Conservation (phyloP, 2,888 invertebrate genomes). For the Pyrgus malvae region DNA sequence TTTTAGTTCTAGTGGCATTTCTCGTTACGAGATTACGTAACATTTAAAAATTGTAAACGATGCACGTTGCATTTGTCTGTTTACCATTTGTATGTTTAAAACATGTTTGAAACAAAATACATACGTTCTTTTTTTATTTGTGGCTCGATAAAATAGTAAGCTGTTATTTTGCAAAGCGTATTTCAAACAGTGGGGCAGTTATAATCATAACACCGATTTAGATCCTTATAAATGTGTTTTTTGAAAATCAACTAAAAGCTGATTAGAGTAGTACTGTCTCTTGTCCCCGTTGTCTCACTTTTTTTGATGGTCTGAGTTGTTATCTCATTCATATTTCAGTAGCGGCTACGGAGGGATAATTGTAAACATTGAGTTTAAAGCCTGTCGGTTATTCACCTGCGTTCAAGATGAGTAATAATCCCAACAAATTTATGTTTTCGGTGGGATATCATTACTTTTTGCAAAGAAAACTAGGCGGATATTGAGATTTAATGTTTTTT, state of each 20-base stretch:
- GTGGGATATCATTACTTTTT: no score
- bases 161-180: background rate
- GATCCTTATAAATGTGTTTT: constrained; percentile 12
- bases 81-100: no score
- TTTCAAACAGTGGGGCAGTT: background rate
- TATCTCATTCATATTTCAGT: constrained; percentile 23
- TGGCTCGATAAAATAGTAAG: background rate
- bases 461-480: no score
- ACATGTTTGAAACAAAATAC: no score
- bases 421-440: no score
- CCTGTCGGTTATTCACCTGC: constrained; percentile 8
- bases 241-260: constrained; percentile 6
- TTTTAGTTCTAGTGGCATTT: background rate
- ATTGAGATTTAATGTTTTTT: no score
- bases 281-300: no score
- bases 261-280: background rate
- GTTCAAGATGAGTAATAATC: background rate
- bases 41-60: no score
- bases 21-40: background rate
- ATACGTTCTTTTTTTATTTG: no score
- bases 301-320: no score
- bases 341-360: constrained; percentile 7
- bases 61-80: no score
- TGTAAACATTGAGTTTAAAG: constrained; percentile 6
- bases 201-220: constrained; percentile 14